phyloP scores from a whole-genome alignment of 2,888 invertebrate species.

The Aethes cnicana region DNA sequence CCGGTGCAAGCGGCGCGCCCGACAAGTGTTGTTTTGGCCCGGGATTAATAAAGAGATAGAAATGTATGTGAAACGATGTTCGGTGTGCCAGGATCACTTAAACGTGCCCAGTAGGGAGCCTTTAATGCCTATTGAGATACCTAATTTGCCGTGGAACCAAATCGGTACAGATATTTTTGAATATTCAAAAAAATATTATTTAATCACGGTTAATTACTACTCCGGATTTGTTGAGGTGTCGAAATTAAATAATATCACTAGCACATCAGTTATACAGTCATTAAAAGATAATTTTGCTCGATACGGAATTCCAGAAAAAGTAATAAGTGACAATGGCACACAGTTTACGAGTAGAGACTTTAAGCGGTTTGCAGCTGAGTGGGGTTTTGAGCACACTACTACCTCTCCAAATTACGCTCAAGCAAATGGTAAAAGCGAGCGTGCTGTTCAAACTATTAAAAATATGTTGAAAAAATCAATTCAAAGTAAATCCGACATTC shows the following conservation, averaged over 20 bases:
- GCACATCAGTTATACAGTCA: slow-evolving; percentile 8
- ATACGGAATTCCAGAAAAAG: slow-evolving; percentile 30
- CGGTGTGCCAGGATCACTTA: slow-evolving; percentile 9
- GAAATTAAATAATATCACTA: slow-evolving; percentile 12
- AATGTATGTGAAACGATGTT: slow-evolving; percentile 1
- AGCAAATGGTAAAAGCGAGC: slow-evolving; percentile 4
- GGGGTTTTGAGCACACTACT: slow-evolving; percentile 6
- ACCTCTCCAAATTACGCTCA: slow-evolving; percentile 3
- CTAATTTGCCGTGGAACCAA: slow-evolving; percentile 31
- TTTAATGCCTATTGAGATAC: slow-evolving; percentile 22
- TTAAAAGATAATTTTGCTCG: slow-evolving; percentile 29
- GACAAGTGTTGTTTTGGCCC: slow-evolving; percentile 25
- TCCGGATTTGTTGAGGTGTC: slow-evolving; percentile 28
- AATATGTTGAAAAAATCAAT: neutral
- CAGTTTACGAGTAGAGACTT: slow-evolving; percentile 1
- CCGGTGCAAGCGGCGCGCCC: slow-evolving; percentile 19
- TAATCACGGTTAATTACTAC: slow-evolving; percentile 31
- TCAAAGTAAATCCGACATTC: neutral
- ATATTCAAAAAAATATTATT: slow-evolving; percentile 24
- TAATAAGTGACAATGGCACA: slow-evolving; percentile 31
- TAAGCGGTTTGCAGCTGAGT: neutral
- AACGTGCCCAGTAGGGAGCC: slow-evolving; percentile 20
- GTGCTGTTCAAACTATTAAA: slow-evolving; percentile 2
- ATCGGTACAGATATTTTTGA: slow-evolving; percentile 34
- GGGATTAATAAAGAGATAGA: slow-evolving; percentile 19